phyloP scores from a whole-genome alignment of 2,797 vertebrate genomes.

The Xyrichtys novacula region DNA sequence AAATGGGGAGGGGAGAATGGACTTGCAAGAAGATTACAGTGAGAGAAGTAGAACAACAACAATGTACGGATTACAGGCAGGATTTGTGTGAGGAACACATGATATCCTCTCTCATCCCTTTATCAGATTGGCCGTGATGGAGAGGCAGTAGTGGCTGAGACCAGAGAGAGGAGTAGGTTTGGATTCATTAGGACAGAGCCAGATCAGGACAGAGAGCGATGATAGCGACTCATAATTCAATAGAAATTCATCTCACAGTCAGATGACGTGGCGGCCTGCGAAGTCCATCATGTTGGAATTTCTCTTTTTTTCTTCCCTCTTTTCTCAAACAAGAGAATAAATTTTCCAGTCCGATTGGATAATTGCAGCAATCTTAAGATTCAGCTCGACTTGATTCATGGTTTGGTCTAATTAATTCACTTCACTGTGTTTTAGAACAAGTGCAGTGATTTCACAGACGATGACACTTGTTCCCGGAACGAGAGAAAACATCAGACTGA shows the following conservation, averaged over 20 bases:
- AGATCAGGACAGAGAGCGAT: conserved; percentile 59
- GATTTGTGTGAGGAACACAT: conserved; percentile 85
- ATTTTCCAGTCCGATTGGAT: conserved; percentile 45
- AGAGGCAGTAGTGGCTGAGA: conserved; percentile 59
- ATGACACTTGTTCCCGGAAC: conserved; percentile 14
- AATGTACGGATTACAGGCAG: conserved; percentile 84
- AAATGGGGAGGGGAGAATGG: conserved; percentile 47
- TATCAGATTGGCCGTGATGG: conserved; percentile 81
- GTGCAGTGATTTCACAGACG: conserved; percentile 28
- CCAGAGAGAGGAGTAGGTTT: conserved; percentile 57
- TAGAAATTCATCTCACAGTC: conserved; percentile 53
- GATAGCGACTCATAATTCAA: conserved; percentile 53
- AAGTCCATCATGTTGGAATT: conserved; percentile 36
- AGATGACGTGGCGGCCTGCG: conserved; percentile 24
- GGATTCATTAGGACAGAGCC: conserved; percentile 73
- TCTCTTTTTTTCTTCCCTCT: neutral
- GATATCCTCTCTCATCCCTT: conserved; percentile 84
- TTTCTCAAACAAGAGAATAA: conserved; percentile 25
- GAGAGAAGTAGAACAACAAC: conserved; percentile 81
- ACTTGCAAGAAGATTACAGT: conserved; percentile 76
- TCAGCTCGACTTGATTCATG: conserved; percentile 18
- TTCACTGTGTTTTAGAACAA: conserved; percentile 24
- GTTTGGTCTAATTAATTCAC: conserved; percentile 31
- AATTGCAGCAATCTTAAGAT: conserved; percentile 44
- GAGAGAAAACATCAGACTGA: conserved; percentile 2